Conservation (phyloP, 2,888 invertebrate species). For the Oscheius sp. region DNA sequence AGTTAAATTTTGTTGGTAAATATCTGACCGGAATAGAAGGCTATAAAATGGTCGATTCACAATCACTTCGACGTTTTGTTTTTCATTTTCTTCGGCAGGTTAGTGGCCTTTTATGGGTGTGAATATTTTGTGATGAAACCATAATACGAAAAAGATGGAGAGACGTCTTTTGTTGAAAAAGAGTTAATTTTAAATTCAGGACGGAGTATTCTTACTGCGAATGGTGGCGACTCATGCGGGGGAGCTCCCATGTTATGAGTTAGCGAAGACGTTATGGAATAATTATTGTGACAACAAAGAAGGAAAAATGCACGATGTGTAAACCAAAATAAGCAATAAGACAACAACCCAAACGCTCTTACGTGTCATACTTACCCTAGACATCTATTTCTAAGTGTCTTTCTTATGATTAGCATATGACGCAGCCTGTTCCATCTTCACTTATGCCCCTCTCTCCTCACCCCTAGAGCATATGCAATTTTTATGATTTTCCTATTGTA, state of each 20-base stretch:
- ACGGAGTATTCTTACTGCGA: conserved; percentile 70
- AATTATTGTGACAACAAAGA: conserved; percentile 70
- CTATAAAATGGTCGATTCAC: conserved; percentile 71
- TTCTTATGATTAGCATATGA: conserved; percentile 16
- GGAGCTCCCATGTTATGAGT: conserved; percentile 70
- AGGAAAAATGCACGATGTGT: conserved; percentile 70
- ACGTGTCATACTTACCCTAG: conserved; percentile 24
- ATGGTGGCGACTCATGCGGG: conserved; percentile 71
- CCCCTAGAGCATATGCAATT: conserved; percentile 25
- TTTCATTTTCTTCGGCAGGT: conserved; percentile 68
- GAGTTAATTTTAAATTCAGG: conserved; percentile 43
- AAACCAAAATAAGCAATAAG: conserved; percentile 28
- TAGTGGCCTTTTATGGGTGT: neutral
- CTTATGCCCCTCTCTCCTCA: conserved; percentile 19
- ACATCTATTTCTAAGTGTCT: conserved; percentile 17
- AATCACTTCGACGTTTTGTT: conserved; percentile 68
- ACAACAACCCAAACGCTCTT: neutral
- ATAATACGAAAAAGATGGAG: neutral
- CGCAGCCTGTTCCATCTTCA: conserved; percentile 23
- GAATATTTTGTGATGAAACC: too few relatives aligned
- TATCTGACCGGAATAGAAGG: conserved; percentile 70
- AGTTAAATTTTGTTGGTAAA: conserved; percentile 71
- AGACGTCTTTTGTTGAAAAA: neutral
- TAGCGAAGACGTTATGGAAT: conserved; percentile 69
- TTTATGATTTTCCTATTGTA: conserved; percentile 9